Base-by-base conservation (phyloP, 2,797 vertebrate genomes). In the Lutjanus campechanus region DNA sequence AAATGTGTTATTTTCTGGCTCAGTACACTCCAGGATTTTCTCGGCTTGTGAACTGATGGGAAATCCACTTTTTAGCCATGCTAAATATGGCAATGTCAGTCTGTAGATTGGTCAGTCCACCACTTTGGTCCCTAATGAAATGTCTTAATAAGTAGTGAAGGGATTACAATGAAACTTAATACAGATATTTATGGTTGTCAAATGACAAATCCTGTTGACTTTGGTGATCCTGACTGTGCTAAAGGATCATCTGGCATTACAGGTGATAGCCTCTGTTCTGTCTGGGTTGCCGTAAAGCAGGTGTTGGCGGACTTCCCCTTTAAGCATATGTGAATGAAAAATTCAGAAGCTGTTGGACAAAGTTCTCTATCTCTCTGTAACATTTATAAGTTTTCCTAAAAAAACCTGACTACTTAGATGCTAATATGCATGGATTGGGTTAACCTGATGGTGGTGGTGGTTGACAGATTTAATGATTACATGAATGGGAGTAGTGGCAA, bases 1-100 rank as follows among this genome's bases (percentile, higher is more conserved):
- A 60, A 15, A 11, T 46, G 44, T 22, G 55, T 75, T 54, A 51
- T 73, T 54, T 82, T 76, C 11, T 22, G 13, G 36, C 43, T 80
- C 51, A 59, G 22, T 53, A 68, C 66, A 25, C 47, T 10, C 9
- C 8, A 25, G 19, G 1, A 11, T 56, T 56, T 71, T 59, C 20
- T 83, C 63, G 6, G 9, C 46, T 44, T 15, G 20, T 59, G 22
- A 22, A 44, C 64, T 47, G 59, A 36, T 50, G 41, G 20, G 9
- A 58, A 79, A 53, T 58, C 40, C 8, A 17, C 25, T 12, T 68
- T 49, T 66, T 2, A 70, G 47, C 20, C 29, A 16, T 5, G 46
- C 46, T 16, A 16, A 47, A 15, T 7, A 4, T 16, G 46, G 46
- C 46, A 16, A 12, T 47, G 46, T 6, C 46, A 13, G 10, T 55